A percentile compares a stretch with the other conserved stretches of the same genome.
These are phyloP conservation scores for Drosophila leontia DNA, from an alignment of 1,140 invertebrate species.

Conservation along the genomic window DNA sequence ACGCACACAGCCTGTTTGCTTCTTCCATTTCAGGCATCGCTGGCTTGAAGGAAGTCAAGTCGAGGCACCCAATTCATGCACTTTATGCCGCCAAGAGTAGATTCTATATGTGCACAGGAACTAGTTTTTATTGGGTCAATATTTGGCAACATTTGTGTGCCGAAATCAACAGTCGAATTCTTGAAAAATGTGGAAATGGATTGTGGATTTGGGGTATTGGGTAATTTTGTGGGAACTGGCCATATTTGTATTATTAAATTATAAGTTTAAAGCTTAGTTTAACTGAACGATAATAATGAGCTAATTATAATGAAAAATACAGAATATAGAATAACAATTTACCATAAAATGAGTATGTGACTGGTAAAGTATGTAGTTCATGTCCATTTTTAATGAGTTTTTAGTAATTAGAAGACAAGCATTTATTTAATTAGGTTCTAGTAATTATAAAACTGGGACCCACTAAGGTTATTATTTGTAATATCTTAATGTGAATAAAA, in stretches of 20 bases:
- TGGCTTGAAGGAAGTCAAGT: conserved; percentile 36
- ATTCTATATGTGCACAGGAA: conserved; percentile 31
- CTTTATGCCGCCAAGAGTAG: conserved; percentile 8
- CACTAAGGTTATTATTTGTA: not conserved
- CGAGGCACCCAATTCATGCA: not conserved
- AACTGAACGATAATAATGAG: too few relatives aligned
- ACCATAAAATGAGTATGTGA: not conserved
- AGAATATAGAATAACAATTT: not conserved
- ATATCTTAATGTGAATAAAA: not conserved
- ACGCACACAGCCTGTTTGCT: conserved; percentile 10
- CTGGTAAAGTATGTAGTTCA: conserved; percentile 1
- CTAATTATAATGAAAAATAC: not conserved
- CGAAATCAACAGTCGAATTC: conserved; percentile 27
- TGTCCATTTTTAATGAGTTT: conserved; percentile 3
- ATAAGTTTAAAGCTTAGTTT: not conserved
- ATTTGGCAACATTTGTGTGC: conserved; percentile 33
- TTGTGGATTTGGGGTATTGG: conserved; percentile 7
- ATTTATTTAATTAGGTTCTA: conserved; percentile 6
- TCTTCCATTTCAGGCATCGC: conserved; percentile 3
- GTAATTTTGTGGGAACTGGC: not conserved
- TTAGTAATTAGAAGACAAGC: not conserved
- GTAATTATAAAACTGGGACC: not conserved
- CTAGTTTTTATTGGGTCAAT: conserved; percentile 49
- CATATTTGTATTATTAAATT: not conserved
- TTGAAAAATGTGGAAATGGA: conserved; percentile 9